These are phyloP conservation scores for sheep (Ovis aries) DNA, from an alignment of 2,113 vertebrate genomes.

Conservation along the genomic window ARS-UI_Ramb_v3.0 NC_056066.1:60037501-60038000, in stretches of 20 bases:
- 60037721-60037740: not conserved
- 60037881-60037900: not conserved
- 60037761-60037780: not conserved
- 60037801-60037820: not conserved
- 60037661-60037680: not conserved
- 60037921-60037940: not conserved
- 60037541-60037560: not conserved
- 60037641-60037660: not conserved
- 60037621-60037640: not conserved
- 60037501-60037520: not conserved
- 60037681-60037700: not conserved
- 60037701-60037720: not conserved
- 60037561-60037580: not conserved
- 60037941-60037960: not conserved
- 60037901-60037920: not conserved
- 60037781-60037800: not conserved
- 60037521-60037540: not conserved
- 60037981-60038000: not conserved
- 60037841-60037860: not conserved
- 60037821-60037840: not conserved
- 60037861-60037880: not conserved
- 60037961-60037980: not conserved
- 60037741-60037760: not conserved
- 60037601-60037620: not conserved
- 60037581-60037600: not conserved